Conservation (phyloP, 2,888 invertebrate species). For the Chymomyza procnemis region DNA sequence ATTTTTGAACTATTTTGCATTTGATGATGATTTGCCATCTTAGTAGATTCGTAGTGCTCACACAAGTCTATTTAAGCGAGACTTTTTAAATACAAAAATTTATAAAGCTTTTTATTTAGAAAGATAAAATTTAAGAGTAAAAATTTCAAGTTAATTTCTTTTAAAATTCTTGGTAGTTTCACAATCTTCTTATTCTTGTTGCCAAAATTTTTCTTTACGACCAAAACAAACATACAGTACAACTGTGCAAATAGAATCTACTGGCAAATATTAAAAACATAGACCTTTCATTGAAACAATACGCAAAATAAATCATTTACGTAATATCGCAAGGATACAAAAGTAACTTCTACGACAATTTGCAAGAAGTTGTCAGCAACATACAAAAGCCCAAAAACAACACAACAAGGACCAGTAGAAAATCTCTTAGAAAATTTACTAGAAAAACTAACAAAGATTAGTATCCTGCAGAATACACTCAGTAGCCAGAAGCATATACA, state of each 20-base stretch:
- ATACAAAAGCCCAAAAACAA: constrained; percentile 27
- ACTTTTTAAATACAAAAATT: too few species aligned
- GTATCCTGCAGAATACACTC: constrained; percentile 38
- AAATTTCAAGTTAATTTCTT: too few species aligned
- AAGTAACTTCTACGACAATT: constrained; percentile 31
- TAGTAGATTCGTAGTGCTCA: too few species aligned
- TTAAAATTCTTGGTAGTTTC: too few species aligned
- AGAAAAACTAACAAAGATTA: constrained; percentile 54
- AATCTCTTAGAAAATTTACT: constrained; percentile 21
- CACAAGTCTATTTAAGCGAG: too few species aligned
- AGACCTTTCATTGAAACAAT: constrained; percentile 30
- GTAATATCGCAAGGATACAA: constrained; percentile 23
- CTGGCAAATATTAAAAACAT: background rate
- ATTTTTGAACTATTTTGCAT: too few species aligned
- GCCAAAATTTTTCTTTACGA: too few species aligned
- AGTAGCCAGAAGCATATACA: constrained; percentile 19
- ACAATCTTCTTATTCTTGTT: too few species aligned
- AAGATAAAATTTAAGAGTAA: too few species aligned
- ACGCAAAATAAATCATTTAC: constrained; percentile 44
- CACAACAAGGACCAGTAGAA: constrained; percentile 30
- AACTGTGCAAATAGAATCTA: constrained; percentile 45
- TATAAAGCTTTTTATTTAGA: too few species aligned
- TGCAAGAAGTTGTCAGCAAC: constrained; percentile 44
- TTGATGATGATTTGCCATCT: too few species aligned
- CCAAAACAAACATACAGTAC: constrained; percentile 2